Evolutionary conservation across 2,113 vertebrate species (phyloP), one percentile per base, ranked within the genome.

Genomic region (Edolisoma coerulescens): DNA sequence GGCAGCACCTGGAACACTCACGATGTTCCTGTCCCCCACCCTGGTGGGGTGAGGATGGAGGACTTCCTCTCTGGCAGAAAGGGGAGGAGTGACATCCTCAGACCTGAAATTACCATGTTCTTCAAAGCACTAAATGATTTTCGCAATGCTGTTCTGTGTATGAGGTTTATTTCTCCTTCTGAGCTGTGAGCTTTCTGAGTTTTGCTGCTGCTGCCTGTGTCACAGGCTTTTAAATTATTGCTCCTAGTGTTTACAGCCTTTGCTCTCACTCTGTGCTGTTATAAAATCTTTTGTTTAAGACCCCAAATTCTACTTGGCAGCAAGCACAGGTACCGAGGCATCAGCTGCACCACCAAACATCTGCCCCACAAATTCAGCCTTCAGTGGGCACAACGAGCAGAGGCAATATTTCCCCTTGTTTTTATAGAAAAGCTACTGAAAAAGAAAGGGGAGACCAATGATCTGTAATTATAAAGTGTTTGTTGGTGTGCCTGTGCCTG

Each of bases 251-350:
- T 87, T 75, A 22, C 21, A 39, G 49, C 21, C 54, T 85, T 71
- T 76, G 39, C 49, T 75, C 33, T 85, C 50, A 41, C 44, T 35
- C 42, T 5, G 9, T 1, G 3, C 69, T 11, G 30, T 28, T 68
- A 24, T 35, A 65, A 82, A 73, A n/a, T 30, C 44, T 42, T 47
- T 63, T 44, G 39, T 44, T 73, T 78, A 56, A 79, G 44, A 59
- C 24, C n/a, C 45, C n/a, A 12, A 79, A 28, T 32, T 63, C 52
- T 54, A 30, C 33, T 35, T 35, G 44, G n/a, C 0, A 8, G 47
- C 27, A 37, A 37, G 18, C 2, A 0, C 1, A 4, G 82, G 33
- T 35, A 42, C 57, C 2, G 1, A 37, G 39, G n/a, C 23, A 39
- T 23, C 1, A 0, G 17, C 50, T 90, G 33, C 23, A 24, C 17